phyloP scores from a whole-genome alignment of 2,888 invertebrate genomes.

The Neoitamus cyanurus region DNA sequence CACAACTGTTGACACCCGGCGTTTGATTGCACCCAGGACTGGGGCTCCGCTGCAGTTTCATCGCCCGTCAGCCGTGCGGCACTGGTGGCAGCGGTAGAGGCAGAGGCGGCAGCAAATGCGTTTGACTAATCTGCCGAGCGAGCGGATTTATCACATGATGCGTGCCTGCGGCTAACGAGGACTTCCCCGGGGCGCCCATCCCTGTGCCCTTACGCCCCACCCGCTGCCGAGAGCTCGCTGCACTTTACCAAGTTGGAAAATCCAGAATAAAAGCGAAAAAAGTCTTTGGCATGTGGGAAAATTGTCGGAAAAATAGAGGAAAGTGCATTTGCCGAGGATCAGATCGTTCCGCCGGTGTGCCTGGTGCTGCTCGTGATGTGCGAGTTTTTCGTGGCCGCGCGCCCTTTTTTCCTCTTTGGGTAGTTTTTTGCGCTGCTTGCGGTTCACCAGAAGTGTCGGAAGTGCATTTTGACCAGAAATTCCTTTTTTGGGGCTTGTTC shows the following conservation, averaged over 20 bases:
- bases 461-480: conserved; percentile 53
- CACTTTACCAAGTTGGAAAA: conserved; percentile 22
- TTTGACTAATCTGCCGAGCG: conserved; percentile 15
- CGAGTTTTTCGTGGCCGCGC: conserved; percentile 13
- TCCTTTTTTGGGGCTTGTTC: conserved; percentile 16
- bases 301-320: conserved; percentile 45
- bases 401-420: neutral
- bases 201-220: neutral
- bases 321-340: conserved; percentile 43
- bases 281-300: conserved; percentile 37
- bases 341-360: neutral
- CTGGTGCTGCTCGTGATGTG: conserved; percentile 16
- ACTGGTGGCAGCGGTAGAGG: neutral
- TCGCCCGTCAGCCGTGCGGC: conserved; percentile 6
- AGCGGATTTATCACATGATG: conserved; percentile 22
- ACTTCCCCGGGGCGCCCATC: neutral
- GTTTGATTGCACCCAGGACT: conserved; percentile 9
- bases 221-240: neutral
- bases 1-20: conserved; percentile 42
- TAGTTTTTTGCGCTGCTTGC: conserved; percentile 45
- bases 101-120: neutral
- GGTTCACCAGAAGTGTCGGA: conserved; percentile 55
- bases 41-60: neutral
- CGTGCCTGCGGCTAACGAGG: conserved; percentile 35
- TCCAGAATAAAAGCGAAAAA: conserved; percentile 29